These are phyloP conservation scores for Sebastes trivittatus DNA, from an alignment of 2,797 vertebrate species.

Conservation along the genomic window DNA sequence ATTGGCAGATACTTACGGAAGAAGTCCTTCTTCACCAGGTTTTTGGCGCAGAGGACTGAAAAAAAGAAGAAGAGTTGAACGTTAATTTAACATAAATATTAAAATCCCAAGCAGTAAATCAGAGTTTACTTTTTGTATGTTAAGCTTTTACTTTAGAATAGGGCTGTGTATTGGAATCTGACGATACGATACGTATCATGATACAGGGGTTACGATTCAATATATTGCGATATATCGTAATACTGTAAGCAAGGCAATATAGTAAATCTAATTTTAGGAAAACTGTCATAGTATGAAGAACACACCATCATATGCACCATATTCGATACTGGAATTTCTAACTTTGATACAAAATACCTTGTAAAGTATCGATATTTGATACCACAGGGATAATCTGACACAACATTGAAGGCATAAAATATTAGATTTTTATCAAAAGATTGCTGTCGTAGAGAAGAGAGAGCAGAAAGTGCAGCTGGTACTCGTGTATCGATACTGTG, in stretches of 20 bases:
- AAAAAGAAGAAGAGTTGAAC: constrained; percentile 8
- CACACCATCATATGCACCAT: not conserved
- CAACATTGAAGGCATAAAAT: too few relatives aligned
- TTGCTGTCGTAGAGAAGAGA: too few relatives aligned
- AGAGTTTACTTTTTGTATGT: not conserved
- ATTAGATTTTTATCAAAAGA: too few relatives aligned
- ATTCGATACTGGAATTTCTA: too few relatives aligned
- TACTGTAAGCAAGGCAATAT: not conserved
- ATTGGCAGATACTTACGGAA: constrained; percentile 91
- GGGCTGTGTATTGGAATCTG: too few relatives aligned
- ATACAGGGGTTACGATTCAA: too few relatives aligned
- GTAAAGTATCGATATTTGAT: too few relatives aligned
- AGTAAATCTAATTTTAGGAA: not conserved
- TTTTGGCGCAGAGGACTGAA: constrained; percentile 98
- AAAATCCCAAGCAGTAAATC: not conserved
- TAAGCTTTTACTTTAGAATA: not conserved
- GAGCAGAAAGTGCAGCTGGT: too few relatives aligned
- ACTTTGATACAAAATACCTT: too few relatives aligned
- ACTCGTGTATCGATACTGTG: too few relatives aligned
- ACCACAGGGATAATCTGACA: too few relatives aligned
- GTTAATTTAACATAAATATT: constrained; percentile 12
- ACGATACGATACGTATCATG: not conserved
- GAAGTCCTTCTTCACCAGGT: constrained; percentile 99
- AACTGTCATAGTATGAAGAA: not conserved
- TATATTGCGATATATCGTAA: too few relatives aligned